Conservation (phyloP, 2,113 vertebrate species). For the Pristiophorus japonicus region DNA sequence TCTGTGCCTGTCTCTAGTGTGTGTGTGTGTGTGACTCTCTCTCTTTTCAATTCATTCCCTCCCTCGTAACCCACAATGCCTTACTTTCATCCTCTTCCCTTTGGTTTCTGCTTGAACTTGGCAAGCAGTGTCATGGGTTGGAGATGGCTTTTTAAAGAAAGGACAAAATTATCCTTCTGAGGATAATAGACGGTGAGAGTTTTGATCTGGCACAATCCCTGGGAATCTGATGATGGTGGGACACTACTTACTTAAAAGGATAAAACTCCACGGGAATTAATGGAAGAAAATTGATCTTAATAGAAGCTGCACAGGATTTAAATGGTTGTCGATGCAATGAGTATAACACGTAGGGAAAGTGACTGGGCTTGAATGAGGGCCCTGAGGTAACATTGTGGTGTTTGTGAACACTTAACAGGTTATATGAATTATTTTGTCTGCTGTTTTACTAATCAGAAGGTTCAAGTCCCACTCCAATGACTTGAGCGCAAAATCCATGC, state of each 20-base stretch:
- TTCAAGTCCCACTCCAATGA: not conserved
- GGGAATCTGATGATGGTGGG: slow-evolving; percentile 7
- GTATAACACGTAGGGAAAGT: not conserved
- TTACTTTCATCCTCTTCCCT: not conserved
- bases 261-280: not conserved
- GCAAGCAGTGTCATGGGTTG: not conserved
- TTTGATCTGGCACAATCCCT: not conserved
- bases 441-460: not conserved
- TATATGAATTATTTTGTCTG: not conserved
- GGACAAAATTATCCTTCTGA: slow-evolving; percentile 17
- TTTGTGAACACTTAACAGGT: not conserved
- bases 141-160: not conserved
- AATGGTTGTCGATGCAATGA: not conserved
- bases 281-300: not conserved
- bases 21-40: not conserved
- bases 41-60: not conserved
- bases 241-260: not conserved
- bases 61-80: not conserved
- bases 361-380: no score
- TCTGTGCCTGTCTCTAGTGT: not conserved
- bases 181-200: not conserved
- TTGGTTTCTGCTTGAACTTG: slow-evolving; percentile 13
- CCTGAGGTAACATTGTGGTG: not conserved
- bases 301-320: not conserved
- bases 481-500: not conserved